These are phyloP conservation scores for Ormyrus nitidulus DNA, from an alignment of 2,888 invertebrate species.

Conservation along the genomic window DNA sequence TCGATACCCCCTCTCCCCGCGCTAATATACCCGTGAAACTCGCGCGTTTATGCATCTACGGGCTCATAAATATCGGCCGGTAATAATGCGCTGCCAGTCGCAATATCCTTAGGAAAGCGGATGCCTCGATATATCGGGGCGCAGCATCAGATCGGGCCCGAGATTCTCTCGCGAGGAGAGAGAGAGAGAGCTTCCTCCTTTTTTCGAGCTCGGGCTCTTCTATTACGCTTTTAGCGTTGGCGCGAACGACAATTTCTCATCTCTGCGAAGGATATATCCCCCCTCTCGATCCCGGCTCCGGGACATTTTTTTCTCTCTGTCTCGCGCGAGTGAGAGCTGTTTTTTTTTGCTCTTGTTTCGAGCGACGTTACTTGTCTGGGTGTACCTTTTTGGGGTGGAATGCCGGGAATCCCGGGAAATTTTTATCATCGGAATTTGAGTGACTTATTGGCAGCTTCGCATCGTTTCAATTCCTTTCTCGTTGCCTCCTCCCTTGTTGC, in stretches of 20 bases:
- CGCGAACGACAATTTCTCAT: slow-evolving; percentile 40
- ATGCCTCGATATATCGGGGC: slow-evolving; percentile 45
- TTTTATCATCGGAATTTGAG: neutral
- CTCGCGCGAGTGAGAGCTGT: too few species aligned
- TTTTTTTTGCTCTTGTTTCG: too few species aligned
- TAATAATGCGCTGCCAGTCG: slow-evolving; percentile 53
- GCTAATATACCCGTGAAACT: slow-evolving; percentile 5
- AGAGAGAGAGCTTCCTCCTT: neutral
- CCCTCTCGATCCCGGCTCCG: too few species aligned
- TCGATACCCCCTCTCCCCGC: neutral
- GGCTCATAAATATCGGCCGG: slow-evolving; percentile 46
- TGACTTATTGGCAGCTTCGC: neutral
- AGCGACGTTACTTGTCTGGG: too few species aligned
- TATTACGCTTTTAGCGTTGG: slow-evolving; percentile 48
- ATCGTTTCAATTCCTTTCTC: neutral
- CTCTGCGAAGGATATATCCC: neutral
- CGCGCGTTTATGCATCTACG: slow-evolving; percentile 24
- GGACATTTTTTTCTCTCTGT: too few species aligned
- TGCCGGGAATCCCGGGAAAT: neutral
- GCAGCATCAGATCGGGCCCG: slow-evolving; percentile 37
- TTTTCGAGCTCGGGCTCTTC: neutral
- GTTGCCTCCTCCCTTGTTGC: too few species aligned
- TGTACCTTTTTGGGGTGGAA: neutral
- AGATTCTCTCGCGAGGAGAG: slow-evolving; percentile 8
- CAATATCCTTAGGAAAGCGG: slow-evolving; percentile 42